A percentile compares a stretch with the other conserved stretches of the same genome.
phyloP scores from a whole-genome alignment of 2,888 invertebrate species.

The Hartigia nigra region DNA sequence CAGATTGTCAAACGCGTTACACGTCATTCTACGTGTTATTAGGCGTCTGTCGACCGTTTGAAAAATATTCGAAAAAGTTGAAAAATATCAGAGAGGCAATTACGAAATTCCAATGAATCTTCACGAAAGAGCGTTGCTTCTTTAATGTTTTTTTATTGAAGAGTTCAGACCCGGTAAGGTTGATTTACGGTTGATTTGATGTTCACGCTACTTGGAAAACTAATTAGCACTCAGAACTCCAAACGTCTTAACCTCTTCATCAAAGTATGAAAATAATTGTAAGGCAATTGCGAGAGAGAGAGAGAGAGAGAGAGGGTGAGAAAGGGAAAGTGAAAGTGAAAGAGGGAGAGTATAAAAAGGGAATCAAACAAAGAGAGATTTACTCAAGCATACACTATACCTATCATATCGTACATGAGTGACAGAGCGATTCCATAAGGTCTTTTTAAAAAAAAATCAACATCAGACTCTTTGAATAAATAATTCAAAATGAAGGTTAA shows the following conservation, averaged over 20 bases:
- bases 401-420: neutral
- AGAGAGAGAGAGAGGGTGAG: conserved; percentile 3
- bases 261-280: neutral
- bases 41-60: neutral
- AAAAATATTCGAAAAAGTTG: neutral
- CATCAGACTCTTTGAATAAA: neutral
- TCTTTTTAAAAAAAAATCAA: neutral
- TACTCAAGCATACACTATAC: neutral
- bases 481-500: neutral
- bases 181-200: neutral
- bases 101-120: neutral
- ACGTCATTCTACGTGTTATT: neutral
- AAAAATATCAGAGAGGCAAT: neutral
- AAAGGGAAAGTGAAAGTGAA: no score
- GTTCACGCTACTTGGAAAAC: neutral
- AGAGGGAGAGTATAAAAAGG: neutral
- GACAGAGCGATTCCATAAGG: neutral
- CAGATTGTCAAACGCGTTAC: neutral
- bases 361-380: no score
- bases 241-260: neutral
- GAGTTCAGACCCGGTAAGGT: neutral
- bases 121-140: neutral
- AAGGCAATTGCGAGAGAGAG: neutral
- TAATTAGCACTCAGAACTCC: neutral
- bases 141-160: no score